Evolutionary conservation across 2,113 vertebrate species (phyloP).

Genomic region (Zosterops pallidus): DNA sequence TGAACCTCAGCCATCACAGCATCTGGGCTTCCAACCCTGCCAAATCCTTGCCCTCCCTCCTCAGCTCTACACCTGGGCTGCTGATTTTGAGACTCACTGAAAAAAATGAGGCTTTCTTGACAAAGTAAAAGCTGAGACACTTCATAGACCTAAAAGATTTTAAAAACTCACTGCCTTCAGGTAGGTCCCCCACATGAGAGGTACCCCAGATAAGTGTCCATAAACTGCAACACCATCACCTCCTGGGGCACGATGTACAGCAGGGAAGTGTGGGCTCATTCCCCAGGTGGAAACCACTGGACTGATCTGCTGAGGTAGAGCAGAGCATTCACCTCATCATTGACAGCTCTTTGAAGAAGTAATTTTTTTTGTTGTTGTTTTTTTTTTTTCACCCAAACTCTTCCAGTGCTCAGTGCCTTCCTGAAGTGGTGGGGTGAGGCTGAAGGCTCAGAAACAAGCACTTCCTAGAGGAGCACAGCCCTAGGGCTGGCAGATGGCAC

Average conservation of each 20-base stretch:
- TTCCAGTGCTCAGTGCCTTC: not conserved
- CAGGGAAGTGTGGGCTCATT: not conserved
- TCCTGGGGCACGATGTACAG: rapidly evolving
- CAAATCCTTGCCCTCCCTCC: not conserved
- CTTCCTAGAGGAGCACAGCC: not conserved
- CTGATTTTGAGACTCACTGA: not conserved
- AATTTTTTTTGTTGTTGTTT: not conserved
- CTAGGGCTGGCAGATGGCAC: not conserved
- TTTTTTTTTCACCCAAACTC: not conserved
- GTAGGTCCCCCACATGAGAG: not conserved
- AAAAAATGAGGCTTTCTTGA: not conserved
- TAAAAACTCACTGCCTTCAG: not conserved
- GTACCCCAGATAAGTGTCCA: rapidly evolving
- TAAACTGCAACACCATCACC: not conserved
- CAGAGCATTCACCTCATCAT: not conserved
- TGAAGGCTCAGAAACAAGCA: not conserved
- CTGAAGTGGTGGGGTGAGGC: not conserved
- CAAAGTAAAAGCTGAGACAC: rapidly evolving
- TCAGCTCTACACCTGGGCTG: not conserved
- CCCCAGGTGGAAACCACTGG: not conserved
- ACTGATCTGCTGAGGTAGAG: not conserved
- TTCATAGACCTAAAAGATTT: not conserved
- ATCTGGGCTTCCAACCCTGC: not conserved
- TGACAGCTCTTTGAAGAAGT: not conserved
- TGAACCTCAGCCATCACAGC: rapidly evolving